Evolutionary conservation across 2,888 invertebrate genomes (phyloP).

Genomic region (Loripinus fragilis): DNA sequence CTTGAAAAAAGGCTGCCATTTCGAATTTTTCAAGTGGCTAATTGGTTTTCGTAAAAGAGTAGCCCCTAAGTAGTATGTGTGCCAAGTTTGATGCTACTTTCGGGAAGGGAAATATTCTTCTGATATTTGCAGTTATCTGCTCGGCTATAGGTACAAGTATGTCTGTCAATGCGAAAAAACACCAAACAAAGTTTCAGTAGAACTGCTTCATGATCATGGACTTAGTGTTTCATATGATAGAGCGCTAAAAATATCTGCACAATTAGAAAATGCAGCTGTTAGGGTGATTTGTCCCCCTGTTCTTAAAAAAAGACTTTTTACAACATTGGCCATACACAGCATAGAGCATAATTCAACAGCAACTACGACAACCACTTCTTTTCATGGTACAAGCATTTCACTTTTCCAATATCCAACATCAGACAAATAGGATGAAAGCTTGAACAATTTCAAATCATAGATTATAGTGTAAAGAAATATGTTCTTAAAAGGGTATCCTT

Average conservation of each 20-base stretch:
- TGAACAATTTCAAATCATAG: not conserved
- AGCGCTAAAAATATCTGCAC: constrained; percentile 59
- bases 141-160: no score
- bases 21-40: no score
- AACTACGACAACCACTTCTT: constrained; percentile 35
- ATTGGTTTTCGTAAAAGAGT: no score
- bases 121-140: no score
- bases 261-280: constrained; percentile 47
- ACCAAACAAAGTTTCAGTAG: constrained; percentile 52
- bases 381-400: constrained; percentile 61
- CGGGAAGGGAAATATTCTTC: no score
- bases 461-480: not conserved
- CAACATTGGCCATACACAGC: constrained; percentile 62
- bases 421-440: constrained; percentile 10
- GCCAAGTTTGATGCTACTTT: no score
- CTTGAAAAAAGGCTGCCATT: no score
- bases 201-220: constrained; percentile 36
- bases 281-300: constrained; percentile 45
- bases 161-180: constrained; percentile 55
- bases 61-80: no score
- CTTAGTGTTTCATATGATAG: constrained; percentile 62
- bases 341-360: constrained; percentile 62
- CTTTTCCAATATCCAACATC: constrained; percentile 42
- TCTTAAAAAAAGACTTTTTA: no score
- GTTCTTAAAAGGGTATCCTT: no score